These are phyloP conservation scores for Palythoa caribaeorum DNA, from an alignment of 92 coral and sea anemone species.

Conservation along the genomic window DNA sequence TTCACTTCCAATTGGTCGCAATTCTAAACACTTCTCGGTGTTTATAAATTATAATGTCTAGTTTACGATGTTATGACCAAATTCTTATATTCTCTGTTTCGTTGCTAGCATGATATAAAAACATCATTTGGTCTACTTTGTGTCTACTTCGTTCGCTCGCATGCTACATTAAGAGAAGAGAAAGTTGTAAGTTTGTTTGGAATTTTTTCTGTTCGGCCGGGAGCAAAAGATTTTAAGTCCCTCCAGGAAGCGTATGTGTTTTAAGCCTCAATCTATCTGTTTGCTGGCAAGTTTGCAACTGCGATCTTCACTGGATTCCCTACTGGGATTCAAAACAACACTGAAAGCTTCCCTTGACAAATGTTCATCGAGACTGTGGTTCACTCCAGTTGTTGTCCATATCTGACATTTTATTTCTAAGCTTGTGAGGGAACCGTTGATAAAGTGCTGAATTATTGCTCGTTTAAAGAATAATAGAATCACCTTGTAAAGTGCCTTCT, in stretches of 20 bases:
- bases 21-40: not conserved
- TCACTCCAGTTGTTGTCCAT: not conserved
- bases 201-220: slow-evolving; percentile 18
- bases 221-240: not conserved
- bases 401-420: slow-evolving; percentile 1
- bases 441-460: not conserved
- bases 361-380: not conserved
- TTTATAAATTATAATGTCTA: slow-evolving; percentile 6
- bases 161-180: slow-evolving; percentile 3
- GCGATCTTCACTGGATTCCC: slow-evolving; percentile 28
- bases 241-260: slow-evolving; percentile 35
- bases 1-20: not conserved
- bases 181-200: slow-evolving; percentile 9
- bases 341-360: not conserved
- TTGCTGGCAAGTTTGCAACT: slow-evolving; percentile 35
- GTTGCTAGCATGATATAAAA: slow-evolving; percentile 6
- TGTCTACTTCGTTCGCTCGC: not conserved
- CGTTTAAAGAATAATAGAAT: not conserved
- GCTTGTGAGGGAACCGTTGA: not conserved
- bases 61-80: slow-evolving; percentile 2
- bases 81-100: not conserved
- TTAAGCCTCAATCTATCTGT: not conserved
- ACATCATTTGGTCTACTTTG: not conserved
- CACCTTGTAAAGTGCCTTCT: slow-evolving; percentile 38
- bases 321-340: slow-evolving; percentile 26